phyloP scores from a whole-genome alignment of 2,797 vertebrate species.

The Sebastes iracundus region DNA sequence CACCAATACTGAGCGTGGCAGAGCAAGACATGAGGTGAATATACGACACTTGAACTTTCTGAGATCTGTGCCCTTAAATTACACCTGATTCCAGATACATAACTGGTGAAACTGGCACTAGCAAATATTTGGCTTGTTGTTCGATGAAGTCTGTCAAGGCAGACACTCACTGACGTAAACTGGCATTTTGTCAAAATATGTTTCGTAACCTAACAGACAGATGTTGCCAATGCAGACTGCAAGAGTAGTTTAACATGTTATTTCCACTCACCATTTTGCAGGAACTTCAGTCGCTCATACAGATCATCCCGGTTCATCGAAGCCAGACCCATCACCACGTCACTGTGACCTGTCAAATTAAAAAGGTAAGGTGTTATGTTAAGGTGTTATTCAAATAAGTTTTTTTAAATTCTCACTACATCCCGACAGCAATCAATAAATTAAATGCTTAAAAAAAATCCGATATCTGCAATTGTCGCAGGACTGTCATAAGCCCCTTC shows the following conservation, averaged over 20 bases:
- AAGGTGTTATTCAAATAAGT: too few species aligned
- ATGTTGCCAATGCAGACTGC: not conserved
- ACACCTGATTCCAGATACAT: not conserved
- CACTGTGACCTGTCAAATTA: slow-evolving; percentile 88
- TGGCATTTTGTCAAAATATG: not conserved
- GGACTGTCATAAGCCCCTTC: too few species aligned
- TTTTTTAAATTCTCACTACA: too few species aligned
- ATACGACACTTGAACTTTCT: not conserved
- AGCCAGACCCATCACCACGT: slow-evolving; percentile 94
- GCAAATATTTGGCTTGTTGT: not conserved
- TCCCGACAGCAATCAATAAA: too few species aligned
- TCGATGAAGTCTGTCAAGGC: not conserved
- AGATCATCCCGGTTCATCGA: slow-evolving; percentile 86
- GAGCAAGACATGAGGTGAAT: not conserved
- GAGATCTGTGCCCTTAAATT: not conserved
- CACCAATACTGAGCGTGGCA: not conserved
- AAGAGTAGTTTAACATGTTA: not conserved
- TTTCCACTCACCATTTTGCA: slow-evolving; percentile 88
- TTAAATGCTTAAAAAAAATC: too few species aligned
- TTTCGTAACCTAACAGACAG: not conserved
- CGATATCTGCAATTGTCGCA: too few species aligned
- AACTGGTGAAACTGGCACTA: not conserved
- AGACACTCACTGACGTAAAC: not conserved
- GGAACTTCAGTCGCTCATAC: slow-evolving; percentile 86
- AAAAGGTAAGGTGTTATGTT: not conserved